These are phyloP conservation scores for Delia radicum DNA, from an alignment of 1,140 invertebrate genomes.

Conservation along the genomic window DNA sequence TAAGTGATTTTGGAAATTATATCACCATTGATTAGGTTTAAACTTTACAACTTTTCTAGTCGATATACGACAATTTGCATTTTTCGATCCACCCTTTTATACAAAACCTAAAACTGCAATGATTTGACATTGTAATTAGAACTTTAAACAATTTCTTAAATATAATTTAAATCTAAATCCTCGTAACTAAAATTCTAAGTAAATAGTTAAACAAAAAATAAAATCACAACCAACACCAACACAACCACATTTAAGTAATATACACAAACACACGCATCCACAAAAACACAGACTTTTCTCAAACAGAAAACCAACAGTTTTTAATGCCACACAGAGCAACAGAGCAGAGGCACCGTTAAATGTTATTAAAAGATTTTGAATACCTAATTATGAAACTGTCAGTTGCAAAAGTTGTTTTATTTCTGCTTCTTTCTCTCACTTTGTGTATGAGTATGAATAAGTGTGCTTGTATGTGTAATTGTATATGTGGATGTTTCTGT, in stretches of 20 bases:
- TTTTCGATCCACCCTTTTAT: no score
- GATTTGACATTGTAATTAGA: not conserved
- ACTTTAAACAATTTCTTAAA: no score
- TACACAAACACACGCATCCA: not conserved
- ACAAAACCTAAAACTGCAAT: not conserved
- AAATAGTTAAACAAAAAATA: not conserved
- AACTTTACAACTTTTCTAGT: no score
- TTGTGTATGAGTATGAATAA: not conserved
- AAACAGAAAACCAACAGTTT: not conserved
- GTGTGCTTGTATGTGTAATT: not conserved
- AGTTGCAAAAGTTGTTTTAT: constrained; percentile 49
- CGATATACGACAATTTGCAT: no score
- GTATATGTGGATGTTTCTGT: not conserved
- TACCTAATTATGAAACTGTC: constrained; percentile 57
- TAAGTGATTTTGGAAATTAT: no score
- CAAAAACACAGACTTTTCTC: not conserved
- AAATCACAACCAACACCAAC: not conserved
- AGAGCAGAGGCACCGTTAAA: not conserved
- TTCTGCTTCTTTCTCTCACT: no score
- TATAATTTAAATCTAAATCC: not conserved
- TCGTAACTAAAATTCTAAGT: not conserved
- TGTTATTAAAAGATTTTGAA: constrained; percentile 56
- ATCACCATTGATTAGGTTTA: no score
- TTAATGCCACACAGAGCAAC: not conserved
- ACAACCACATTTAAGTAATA: not conserved